Evolutionary conservation across 1,140 invertebrate species (phyloP).

Genomic region (Nephila pilipes): DNA sequence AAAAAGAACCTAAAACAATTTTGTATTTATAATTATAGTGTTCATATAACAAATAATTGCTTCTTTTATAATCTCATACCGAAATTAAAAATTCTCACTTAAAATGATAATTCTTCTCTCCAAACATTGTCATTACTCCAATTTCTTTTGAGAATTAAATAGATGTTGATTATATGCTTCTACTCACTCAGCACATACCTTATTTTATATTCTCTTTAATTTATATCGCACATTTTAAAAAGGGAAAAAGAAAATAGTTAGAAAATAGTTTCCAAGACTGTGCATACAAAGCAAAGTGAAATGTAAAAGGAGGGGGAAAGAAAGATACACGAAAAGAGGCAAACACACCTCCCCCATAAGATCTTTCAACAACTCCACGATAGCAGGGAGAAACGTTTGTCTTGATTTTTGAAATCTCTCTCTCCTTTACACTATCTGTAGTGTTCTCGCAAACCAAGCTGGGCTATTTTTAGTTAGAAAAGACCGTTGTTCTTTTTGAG

Average conservation of each 20-base stretch:
- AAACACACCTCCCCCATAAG: not conserved
- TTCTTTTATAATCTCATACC: too few species aligned
- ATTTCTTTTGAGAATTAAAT: not conserved
- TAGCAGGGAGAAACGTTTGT: not conserved
- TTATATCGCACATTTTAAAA: not conserved
- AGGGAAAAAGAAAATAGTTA: not conserved
- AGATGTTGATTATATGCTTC: not conserved
- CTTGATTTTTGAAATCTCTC: not conserved
- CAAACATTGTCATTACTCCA: too few species aligned
- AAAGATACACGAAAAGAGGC: not conserved
- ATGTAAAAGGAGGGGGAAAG: not conserved
- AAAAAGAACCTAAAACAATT: too few species aligned
- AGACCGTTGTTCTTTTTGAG: not conserved
- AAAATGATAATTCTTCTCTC: too few species aligned
- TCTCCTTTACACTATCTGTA: not conserved
- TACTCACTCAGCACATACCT: not conserved
- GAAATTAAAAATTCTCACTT: too few species aligned
- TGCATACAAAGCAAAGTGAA: not conserved
- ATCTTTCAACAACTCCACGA: not conserved
- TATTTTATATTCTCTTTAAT: not conserved
- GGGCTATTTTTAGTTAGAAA: constrained; percentile 10
- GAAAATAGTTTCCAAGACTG: not conserved
- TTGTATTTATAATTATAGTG: too few species aligned
- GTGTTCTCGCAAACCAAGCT: not conserved
- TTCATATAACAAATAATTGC: too few species aligned